These are phyloP conservation scores for Sisor rabdophorus DNA, from an alignment of 2,113 vertebrate genomes.

Conservation along the genomic window DNA sequence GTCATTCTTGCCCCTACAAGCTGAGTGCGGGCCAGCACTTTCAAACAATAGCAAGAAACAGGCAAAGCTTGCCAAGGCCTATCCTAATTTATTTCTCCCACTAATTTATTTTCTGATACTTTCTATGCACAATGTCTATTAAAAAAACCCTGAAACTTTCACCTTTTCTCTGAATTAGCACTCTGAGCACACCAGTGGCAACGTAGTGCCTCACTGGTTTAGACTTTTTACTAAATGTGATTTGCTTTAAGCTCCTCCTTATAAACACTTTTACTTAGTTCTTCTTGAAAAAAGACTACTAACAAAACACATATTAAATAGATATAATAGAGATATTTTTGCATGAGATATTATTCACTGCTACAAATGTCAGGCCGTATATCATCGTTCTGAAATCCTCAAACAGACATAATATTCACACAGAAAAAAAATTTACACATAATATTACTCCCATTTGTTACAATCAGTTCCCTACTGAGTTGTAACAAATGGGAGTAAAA, in stretches of 20 bases:
- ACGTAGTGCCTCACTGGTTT: slow-evolving; percentile 28
- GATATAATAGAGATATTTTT: background rate
- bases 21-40: slow-evolving; percentile 49
- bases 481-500: slow-evolving; percentile 60
- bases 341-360: background rate
- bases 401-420: slow-evolving; percentile 16
- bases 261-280: slow-evolving; percentile 4
- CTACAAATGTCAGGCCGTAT: slow-evolving; percentile 12
- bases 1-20: slow-evolving; percentile 52
- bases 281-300: slow-evolving; percentile 5
- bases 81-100: slow-evolving; percentile 9
- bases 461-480: slow-evolving; percentile 48
- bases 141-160: slow-evolving; percentile 62
- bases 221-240: slow-evolving; percentile 25
- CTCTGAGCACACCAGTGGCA: slow-evolving; percentile 41
- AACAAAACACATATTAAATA: background rate
- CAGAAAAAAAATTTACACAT: slow-evolving; percentile 1
- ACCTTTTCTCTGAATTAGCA: slow-evolving; percentile 69
- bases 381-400: slow-evolving; percentile 1
- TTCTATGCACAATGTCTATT: slow-evolving; percentile 38
- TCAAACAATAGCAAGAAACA: slow-evolving; percentile 58
- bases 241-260: slow-evolving; percentile 13
- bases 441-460: no score
- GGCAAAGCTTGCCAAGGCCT: slow-evolving; percentile 33
- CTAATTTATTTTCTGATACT: slow-evolving; percentile 5